phyloP scores from a whole-genome alignment of 2,888 invertebrate genomes.

The Cynaeus angustus region DNA sequence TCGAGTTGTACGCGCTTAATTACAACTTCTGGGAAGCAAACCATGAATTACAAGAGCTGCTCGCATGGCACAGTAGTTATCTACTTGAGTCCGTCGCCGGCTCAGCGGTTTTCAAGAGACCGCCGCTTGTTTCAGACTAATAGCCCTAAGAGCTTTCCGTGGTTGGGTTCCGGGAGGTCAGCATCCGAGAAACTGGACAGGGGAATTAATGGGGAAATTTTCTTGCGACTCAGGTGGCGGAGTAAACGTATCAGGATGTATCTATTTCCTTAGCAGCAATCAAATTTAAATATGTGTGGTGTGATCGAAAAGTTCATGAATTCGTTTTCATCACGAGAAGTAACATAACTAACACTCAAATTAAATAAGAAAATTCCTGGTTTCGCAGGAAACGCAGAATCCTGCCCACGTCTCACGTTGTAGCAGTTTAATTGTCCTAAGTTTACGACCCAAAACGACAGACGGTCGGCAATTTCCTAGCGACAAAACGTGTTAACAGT shows the following conservation, averaged over 20 bases:
- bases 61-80: constrained; percentile 51
- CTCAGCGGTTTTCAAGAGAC: constrained; percentile 55
- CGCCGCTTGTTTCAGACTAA: constrained; percentile 48
- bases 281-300: too few relatives aligned
- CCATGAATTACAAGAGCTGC: constrained; percentile 52
- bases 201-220: not conserved
- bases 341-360: too few relatives aligned
- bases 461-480: not conserved
- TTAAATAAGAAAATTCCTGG: too few relatives aligned
- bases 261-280: too few relatives aligned
- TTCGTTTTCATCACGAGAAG: too few relatives aligned
- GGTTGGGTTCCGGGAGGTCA: constrained; percentile 22
- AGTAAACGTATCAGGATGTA: not conserved
- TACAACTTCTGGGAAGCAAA: constrained; percentile 55
- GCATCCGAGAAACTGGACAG: not conserved
- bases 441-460: not conserved
- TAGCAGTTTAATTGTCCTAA: too few relatives aligned
- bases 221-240: not conserved
- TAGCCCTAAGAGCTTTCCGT: constrained; percentile 48
- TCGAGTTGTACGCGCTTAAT: constrained; percentile 45
- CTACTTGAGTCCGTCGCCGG: constrained; percentile 52
- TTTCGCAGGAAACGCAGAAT: too few relatives aligned
- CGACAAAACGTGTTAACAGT: constrained; percentile 7
- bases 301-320: too few relatives aligned
- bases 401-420: too few relatives aligned